These are phyloP conservation scores for Rosalia funebris DNA, from an alignment of 2,888 invertebrate genomes.

Conservation along the genomic window DNA sequence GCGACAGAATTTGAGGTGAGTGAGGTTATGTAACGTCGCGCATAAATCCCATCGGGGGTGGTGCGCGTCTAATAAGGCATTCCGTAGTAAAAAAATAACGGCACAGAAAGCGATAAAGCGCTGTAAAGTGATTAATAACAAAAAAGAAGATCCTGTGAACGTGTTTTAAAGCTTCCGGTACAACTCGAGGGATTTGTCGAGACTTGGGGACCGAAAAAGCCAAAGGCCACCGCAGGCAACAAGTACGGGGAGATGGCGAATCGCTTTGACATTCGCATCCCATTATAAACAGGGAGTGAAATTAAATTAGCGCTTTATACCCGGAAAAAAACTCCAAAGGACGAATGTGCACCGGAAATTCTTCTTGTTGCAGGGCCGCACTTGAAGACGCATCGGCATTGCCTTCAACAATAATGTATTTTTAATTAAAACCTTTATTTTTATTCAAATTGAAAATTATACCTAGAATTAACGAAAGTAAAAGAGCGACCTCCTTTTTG, in stretches of 20 bases:
- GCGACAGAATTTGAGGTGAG: too few species aligned
- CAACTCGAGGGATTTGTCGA: constrained; percentile 54
- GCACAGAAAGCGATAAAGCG: constrained; percentile 38
- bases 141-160: constrained; percentile 54
- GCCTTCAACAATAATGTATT: neutral
- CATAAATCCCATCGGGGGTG: too few species aligned
- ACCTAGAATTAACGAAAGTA: too few species aligned
- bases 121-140: constrained; percentile 55
- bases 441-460: too few species aligned
- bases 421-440: too few species aligned
- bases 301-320: constrained; percentile 62
- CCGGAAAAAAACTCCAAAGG: constrained; percentile 55
- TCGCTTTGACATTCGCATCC: constrained; percentile 57
- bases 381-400: neutral
- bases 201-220: constrained; percentile 50
- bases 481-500: too few species aligned
- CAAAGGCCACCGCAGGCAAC: constrained; percentile 59
- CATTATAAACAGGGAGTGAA: constrained; percentile 58
- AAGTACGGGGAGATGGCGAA: constrained; percentile 57
- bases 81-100: neutral
- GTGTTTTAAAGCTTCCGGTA: constrained; percentile 58
- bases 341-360: constrained; percentile 37
- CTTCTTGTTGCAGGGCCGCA: constrained; percentile 25
- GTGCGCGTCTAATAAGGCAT: too few species aligned
- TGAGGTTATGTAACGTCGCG: too few species aligned